Percentiles rank a stretch among this genome's conserved stretches.
phyloP scores from a whole-genome alignment of 2,113 vertebrate genomes.

The Noctilio leporinus region DNA sequence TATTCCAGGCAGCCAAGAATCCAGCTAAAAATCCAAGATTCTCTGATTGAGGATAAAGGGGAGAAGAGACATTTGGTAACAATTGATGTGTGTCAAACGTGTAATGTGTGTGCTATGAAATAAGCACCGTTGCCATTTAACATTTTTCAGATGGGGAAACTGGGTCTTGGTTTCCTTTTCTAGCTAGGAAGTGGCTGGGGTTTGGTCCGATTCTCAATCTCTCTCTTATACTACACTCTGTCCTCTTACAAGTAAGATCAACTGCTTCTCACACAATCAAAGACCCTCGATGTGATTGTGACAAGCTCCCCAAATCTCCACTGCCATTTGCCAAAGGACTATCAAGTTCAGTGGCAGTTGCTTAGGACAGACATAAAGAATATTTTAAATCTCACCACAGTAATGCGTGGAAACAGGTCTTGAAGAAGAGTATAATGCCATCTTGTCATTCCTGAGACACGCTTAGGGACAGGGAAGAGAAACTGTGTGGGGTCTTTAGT shows the following conservation, averaged over 20 bases:
- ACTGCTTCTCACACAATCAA: background rate
- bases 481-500: background rate
- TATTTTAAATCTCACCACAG: background rate
- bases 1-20: background rate
- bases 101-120: background rate
- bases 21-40: background rate
- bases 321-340: background rate
- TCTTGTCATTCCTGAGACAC: background rate
- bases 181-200: background rate
- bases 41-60: background rate
- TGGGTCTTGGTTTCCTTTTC: background rate
- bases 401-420: fast-evolving
- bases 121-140: background rate
- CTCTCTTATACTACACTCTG: background rate
- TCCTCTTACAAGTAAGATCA: background rate
- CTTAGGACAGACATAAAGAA: background rate
- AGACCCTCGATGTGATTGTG: background rate
- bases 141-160: background rate
- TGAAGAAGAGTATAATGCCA: background rate
- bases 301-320: background rate
- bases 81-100: background rate
- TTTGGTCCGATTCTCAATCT: background rate
- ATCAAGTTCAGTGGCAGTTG: background rate
- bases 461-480: background rate
- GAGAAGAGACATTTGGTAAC: background rate